These are phyloP conservation scores for Platycnemis pennipes DNA, from an alignment of 2,888 invertebrate species.

Conservation along the genomic window DNA sequence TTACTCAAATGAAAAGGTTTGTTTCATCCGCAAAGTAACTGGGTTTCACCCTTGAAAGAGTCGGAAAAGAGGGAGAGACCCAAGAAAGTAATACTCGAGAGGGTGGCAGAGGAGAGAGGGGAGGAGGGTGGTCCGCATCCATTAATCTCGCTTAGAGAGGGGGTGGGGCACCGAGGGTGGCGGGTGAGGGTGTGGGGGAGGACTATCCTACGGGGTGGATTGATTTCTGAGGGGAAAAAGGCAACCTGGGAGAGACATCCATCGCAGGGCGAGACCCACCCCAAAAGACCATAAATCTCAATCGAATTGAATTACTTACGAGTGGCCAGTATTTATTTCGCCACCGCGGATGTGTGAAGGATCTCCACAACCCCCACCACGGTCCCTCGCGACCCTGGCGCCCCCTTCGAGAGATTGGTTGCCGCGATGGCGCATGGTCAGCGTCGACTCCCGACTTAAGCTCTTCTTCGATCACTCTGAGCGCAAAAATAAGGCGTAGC, in stretches of 20 bases:
- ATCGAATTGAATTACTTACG: not conserved
- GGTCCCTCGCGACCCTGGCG: no score
- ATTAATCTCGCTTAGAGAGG: slow-evolving; percentile 9
- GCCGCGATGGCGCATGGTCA: no score
- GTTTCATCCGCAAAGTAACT: not conserved
- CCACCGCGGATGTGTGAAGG: not conserved
- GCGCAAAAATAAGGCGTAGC: no score
- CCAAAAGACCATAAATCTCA: not conserved
- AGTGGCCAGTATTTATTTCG: not conserved
- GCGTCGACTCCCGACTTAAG: no score
- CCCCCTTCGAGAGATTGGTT: no score
- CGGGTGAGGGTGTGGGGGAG: no score
- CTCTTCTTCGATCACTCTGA: no score
- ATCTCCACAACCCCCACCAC: no score
- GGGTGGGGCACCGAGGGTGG: not conserved
- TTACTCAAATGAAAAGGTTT: no score
- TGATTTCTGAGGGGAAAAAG: not conserved
- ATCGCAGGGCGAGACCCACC: not conserved
- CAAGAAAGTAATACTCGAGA: not conserved
- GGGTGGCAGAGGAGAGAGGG: not conserved
- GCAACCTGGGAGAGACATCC: no score
- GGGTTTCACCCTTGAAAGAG: not conserved
- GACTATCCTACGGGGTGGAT: not conserved
- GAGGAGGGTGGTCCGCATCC: not conserved
- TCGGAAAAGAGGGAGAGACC: not conserved